Conservation (phyloP, 2,113 vertebrate species). For the Piliocolobus tephrosceles region DNA sequence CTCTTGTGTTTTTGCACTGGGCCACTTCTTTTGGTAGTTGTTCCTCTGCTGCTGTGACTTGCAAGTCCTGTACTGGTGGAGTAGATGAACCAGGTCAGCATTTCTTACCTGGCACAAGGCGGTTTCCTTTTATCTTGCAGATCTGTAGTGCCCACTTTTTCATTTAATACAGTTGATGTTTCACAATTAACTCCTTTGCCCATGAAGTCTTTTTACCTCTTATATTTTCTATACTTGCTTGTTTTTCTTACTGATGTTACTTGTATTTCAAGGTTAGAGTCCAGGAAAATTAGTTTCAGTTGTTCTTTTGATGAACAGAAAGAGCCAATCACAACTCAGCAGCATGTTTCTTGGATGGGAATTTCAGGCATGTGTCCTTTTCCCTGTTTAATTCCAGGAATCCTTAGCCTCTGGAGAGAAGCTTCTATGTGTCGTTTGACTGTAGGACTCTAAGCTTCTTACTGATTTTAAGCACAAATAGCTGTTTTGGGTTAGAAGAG, state of each 20-base stretch:
- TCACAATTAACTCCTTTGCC: neutral
- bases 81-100: neutral
- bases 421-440: neutral
- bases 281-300: neutral
- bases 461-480: neutral
- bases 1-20: neutral
- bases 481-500: neutral
- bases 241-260: neutral
- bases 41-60: neutral
- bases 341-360: neutral
- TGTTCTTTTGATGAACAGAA: constrained; percentile 14
- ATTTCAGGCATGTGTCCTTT: neutral
- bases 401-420: neutral
- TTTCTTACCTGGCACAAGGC: neutral
- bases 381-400: neutral
- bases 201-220: neutral
- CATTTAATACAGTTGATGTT: neutral
- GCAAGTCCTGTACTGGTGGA: neutral
- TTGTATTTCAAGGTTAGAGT: neutral
- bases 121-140: neutral
- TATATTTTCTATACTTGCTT: neutral
- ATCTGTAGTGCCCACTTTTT: neutral
- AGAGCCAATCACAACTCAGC: neutral
- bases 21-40: neutral
- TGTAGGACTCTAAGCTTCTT: neutral